Conservation (phyloP, 2,113 vertebrate species). For the Cyprinodon brontotheroides region DNA sequence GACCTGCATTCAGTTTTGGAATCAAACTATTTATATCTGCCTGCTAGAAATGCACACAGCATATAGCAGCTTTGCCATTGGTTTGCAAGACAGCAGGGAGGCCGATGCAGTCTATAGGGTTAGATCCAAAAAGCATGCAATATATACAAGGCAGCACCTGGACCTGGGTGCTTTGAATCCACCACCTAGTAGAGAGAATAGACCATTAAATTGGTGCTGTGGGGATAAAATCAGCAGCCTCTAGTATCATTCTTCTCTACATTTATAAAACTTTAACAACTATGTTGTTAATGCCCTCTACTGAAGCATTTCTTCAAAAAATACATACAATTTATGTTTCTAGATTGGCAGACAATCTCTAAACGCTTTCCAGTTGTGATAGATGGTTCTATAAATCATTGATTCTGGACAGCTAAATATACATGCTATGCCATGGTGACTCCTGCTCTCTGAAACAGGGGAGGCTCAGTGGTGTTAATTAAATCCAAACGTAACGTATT, state of each 20-base stretch:
- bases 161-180: slow-evolving; percentile 26
- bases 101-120: slow-evolving; percentile 44
- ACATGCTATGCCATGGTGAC: too few relatives aligned
- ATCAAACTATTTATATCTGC: slow-evolving; percentile 15
- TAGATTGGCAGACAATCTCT: too few relatives aligned
- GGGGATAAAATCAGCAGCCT: slow-evolving; percentile 48
- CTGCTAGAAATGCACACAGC: slow-evolving; percentile 7
- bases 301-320: too few relatives aligned
- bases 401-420: too few relatives aligned
- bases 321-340: too few relatives aligned
- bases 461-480: too few relatives aligned
- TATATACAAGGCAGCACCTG: slow-evolving; percentile 35
- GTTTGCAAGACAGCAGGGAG: slow-evolving; percentile 39
- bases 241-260: background rate
- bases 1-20: slow-evolving; percentile 3
- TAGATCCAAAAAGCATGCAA: slow-evolving; percentile 20
- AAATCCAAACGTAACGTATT: too few relatives aligned
- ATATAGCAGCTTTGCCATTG: slow-evolving; percentile 24
- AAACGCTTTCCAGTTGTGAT: too few relatives aligned
- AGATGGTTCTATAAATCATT: too few relatives aligned
- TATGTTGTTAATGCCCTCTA: too few relatives aligned
- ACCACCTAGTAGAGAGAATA: slow-evolving; percentile 28
- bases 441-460: too few relatives aligned
- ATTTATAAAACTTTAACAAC: too few relatives aligned
- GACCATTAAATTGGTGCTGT: slow-evolving; percentile 63